A percentile compares a stretch with the other conserved stretches of the same genome.
phyloP scores from a whole-genome alignment of 2,888 invertebrate species.

The Hirtodrosophila histrioides region DNA sequence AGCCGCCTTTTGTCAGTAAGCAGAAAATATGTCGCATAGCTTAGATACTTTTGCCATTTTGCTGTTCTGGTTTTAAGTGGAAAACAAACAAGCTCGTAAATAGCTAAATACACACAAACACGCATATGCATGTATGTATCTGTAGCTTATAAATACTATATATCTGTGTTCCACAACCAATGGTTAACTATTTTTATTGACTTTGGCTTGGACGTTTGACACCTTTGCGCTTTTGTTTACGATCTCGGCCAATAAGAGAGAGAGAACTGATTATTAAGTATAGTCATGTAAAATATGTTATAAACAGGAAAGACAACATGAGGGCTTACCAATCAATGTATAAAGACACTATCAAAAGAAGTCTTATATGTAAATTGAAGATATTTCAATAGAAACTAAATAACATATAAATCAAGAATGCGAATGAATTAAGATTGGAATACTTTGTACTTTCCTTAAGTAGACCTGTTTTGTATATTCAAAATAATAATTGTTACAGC shows the following conservation, averaged over 20 bases:
- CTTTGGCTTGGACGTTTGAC: slow-evolving; percentile 76
- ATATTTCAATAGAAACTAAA: slow-evolving; percentile 3
- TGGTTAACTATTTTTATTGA: slow-evolving; percentile 74
- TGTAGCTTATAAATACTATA: slow-evolving; percentile 8
- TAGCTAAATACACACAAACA: slow-evolving; percentile 40
- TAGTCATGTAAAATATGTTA: slow-evolving; percentile 18
- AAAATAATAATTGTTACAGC: too few species aligned
- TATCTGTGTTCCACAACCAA: slow-evolving; percentile 32
- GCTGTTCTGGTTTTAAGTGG: slow-evolving; percentile 74
- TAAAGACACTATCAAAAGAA: slow-evolving; percentile 14
- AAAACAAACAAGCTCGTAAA: slow-evolving; percentile 76
- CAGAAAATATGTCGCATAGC: slow-evolving; percentile 54
- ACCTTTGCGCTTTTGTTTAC: slow-evolving; percentile 74
- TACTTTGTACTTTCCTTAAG: too few species aligned
- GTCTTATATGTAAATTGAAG: slow-evolving; percentile 9
- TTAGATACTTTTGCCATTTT: slow-evolving; percentile 58
- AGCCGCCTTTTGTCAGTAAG: slow-evolving; percentile 34
- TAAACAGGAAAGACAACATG: slow-evolving; percentile 38
- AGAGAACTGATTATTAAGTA: slow-evolving; percentile 23
- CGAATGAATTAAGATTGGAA: background rate
- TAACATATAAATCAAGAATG: background rate
- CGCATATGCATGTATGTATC: slow-evolving; percentile 12
- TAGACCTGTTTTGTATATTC: background rate
- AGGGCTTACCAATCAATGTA: slow-evolving; percentile 12
- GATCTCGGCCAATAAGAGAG: slow-evolving; percentile 39